Base-by-base conservation (phyloP, 2,113 vertebrate genomes). In the Cyrtonyx montezumae region DNA sequence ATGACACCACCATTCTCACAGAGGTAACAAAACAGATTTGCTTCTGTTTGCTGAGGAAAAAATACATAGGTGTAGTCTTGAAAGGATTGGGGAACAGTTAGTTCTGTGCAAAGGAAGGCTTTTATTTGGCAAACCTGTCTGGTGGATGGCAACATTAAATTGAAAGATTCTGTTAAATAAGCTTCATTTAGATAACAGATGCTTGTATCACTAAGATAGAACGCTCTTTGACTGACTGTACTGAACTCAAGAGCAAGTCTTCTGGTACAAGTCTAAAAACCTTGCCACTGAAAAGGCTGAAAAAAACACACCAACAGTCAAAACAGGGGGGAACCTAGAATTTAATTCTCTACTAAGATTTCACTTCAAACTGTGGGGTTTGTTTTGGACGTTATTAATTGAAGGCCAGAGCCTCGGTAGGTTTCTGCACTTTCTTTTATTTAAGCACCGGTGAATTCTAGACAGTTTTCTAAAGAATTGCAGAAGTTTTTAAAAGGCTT, bases 1-100 rank as follows among this genome's bases (percentile, higher is more conserved):
- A 98, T 65, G 98, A 98, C 59, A 98, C 98, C 89, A 98, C 98
- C 61, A 96, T 98, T 95, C 97, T 98, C 86, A 98, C 98, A 68
- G 98, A 98, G 98, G 98, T 98, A 98, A 97, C 42, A 80, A 83
- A 70, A 89, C 10, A 36, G 71, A 59, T 34, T 32, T 49, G 49
- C 30, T 21, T 73, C 49, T 81, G 65, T 79, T 84, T 74, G 15
- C 65, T 45, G 49, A 92, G 77, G 85, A 87, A 71, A 22, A 51
- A 88, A 68, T 40, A 62, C 26, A 36, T 20, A 87, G 46, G 37
- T 40, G 55, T 7, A 45, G 77, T n/a, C 37, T 84, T 87, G 68
- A 61, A 80, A 80, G 71, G 83, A 77, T 49, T 94, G 87, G 95
- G 91, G 36, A 67, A 67, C n/a, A 75, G 43, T n/a, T 78, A 77